phyloP scores from a whole-genome alignment of 2,797 vertebrate species.

The Bradypodion ventrale region DNA sequence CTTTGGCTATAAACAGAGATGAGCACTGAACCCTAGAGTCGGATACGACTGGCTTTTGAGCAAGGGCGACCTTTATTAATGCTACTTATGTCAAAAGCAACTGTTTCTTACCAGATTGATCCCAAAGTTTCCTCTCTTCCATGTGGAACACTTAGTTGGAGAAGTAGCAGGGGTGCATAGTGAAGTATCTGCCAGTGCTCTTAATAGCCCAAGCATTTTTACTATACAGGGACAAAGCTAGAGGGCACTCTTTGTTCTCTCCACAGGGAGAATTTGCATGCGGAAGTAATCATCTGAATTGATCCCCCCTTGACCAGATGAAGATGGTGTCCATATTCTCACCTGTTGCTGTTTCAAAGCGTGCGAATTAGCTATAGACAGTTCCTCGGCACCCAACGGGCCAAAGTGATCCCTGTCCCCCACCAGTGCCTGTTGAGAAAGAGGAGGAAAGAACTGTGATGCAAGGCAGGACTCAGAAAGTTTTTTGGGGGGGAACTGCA shows the following conservation, averaged over 20 bases:
- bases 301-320: not conserved
- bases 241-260: not conserved
- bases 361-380: slow-evolving; percentile 78
- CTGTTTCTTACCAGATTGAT: not conserved
- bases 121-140: not conserved
- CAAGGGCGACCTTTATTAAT: too few relatives aligned
- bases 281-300: not conserved
- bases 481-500: not conserved
- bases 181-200: not conserved
- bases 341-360: slow-evolving; percentile 87
- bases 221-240: not conserved
- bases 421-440: slow-evolving; percentile 29
- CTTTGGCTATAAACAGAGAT: too few relatives aligned
- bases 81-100: not conserved
- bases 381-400: slow-evolving; percentile 69
- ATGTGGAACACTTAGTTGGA: too few relatives aligned
- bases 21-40: too few relatives aligned
- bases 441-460: not conserved
- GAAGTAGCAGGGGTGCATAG: not conserved
- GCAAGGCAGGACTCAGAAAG: not conserved
- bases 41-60: too few relatives aligned
- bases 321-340: not conserved
- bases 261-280: not conserved
- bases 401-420: not conserved
- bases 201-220: not conserved